Evolutionary conservation across 2,888 invertebrate genomes (phyloP).

Genomic region (Hoplodrina ambigua): DNA sequence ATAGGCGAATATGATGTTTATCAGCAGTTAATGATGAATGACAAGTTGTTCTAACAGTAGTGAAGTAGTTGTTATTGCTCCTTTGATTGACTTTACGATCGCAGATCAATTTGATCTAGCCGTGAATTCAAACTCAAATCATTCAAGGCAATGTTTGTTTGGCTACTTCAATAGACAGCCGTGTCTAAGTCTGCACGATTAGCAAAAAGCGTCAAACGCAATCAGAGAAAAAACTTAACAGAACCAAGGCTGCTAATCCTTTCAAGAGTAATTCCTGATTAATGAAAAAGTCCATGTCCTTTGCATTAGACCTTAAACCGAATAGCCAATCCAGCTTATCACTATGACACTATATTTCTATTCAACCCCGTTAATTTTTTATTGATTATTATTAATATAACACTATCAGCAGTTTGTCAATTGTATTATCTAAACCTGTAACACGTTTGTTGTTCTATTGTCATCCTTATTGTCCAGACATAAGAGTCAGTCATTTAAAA

Average conservation of each 20-base stretch:
- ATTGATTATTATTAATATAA: conserved; percentile 69
- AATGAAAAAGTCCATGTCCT: conserved; percentile 40
- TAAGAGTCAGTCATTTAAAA: conserved; percentile 53
- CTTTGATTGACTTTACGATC: conserved; percentile 25
- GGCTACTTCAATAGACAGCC: conserved; percentile 38
- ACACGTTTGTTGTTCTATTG: conserved; percentile 44
- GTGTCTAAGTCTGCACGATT: conserved; percentile 32
- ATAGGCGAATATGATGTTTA: no score
- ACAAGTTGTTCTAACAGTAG: conserved; percentile 26
- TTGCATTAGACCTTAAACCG: conserved; percentile 28
- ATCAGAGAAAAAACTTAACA: conserved; percentile 48
- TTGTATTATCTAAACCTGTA: conserved; percentile 61
- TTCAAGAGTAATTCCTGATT: conserved; percentile 30
- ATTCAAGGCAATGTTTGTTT: conserved; percentile 56
- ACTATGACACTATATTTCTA: conserved; percentile 48
- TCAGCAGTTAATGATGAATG: conserved; percentile 29
- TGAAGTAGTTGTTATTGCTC: conserved; percentile 21
- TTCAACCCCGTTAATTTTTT: conserved; percentile 64
- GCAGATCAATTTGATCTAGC: conserved; percentile 37
- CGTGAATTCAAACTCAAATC: conserved; percentile 37
- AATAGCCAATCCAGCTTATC: conserved; percentile 51
- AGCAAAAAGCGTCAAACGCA: conserved; percentile 45
- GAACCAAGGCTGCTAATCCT: conserved; percentile 48
- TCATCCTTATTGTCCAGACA: conserved; percentile 57
- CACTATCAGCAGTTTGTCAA: conserved; percentile 65